Percentiles rank a stretch among this genome's conserved stretches.
Evolutionary conservation across 2,888 invertebrate species (phyloP).

Genomic region (Drosophila yooni): DNA sequence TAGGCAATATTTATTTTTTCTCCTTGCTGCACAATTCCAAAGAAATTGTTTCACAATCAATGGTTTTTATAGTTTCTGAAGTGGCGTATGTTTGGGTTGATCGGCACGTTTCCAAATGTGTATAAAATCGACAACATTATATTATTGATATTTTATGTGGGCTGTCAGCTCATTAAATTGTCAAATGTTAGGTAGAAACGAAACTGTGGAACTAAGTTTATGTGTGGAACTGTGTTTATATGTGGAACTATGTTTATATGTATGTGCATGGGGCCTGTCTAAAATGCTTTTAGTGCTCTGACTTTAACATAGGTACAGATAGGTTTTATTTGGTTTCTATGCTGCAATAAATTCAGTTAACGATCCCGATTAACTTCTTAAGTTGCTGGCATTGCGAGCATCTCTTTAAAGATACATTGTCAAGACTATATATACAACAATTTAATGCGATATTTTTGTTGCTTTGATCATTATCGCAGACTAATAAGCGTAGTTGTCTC

Average conservation of each 20-base stretch:
- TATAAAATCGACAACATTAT: conserved; percentile 39
- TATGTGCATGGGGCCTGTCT: not conserved
- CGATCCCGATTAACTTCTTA: not conserved
- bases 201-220: conserved; percentile 6
- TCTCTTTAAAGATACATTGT: not conserved
- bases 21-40: conserved; percentile 23
- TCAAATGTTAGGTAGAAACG: conserved; percentile 35
- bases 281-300: conserved; percentile 8
- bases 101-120: conserved; percentile 28
- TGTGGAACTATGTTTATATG: not conserved
- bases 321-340: not conserved
- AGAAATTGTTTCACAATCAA: conserved; percentile 36
- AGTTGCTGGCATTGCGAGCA: not conserved
- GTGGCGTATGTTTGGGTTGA: conserved; percentile 18
- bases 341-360: not conserved
- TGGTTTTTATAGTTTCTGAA: not conserved
- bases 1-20: conserved; percentile 24
- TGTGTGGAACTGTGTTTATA: not conserved
- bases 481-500: not conserved
- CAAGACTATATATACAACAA: not conserved
- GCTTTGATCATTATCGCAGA: not conserved
- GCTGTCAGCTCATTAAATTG: conserved; percentile 41
- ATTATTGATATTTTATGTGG: conserved; percentile 56
- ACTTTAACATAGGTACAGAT: not conserved
- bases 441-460: not conserved